Base-by-base conservation (phyloP, 2,888 invertebrate species). In the Campaea margaritaria region DNA sequence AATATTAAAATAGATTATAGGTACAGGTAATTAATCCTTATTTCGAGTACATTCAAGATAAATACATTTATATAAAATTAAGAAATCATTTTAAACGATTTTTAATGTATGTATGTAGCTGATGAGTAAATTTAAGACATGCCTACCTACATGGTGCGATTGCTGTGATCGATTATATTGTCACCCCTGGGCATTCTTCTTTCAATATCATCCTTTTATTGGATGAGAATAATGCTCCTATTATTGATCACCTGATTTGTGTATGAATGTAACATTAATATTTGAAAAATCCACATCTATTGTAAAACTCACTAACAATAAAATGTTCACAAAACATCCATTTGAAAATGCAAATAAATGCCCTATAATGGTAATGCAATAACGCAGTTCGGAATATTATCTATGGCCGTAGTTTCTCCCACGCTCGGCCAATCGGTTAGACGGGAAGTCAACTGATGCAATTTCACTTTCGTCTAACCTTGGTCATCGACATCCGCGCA, bases 381-480 rank as follows among this genome's bases (percentile, higher is more conserved):
- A 43, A 57, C 39, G 53, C 64, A 62, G 62, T 67, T 65, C 65
- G 64, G 62, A 70, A 65, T 57, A 71, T 68, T 70, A 75, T 73
- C 67, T 67, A 61, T 67, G 57, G 59, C 58, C 47, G 65, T 67
- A 75, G 75, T 83, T 80, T 83, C 81, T 78, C 79, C 79, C 75
- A 76, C 80, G 78, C 76, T 74, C 69, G 66, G 67, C 73, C 68
- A 73, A 73, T 79, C 74, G 71, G 74, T 70, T 72, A 78, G 69
- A 73, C 79, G 76, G 83, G 82, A 83, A 83, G 72, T 75, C 69
- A 70, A 58, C 66, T 76, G 70, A 76, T 75, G 77, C 76, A 79
- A 75, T 86, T 86, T 89, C 87, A 84, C 89, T 87, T 89, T 89
- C 85, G 81, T 82, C 76, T 75, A 76, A 78, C 79, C 80, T 80